Evolutionary conservation across 2,888 invertebrate genomes (phyloP).

Genomic region (Campoplex nolae): DNA sequence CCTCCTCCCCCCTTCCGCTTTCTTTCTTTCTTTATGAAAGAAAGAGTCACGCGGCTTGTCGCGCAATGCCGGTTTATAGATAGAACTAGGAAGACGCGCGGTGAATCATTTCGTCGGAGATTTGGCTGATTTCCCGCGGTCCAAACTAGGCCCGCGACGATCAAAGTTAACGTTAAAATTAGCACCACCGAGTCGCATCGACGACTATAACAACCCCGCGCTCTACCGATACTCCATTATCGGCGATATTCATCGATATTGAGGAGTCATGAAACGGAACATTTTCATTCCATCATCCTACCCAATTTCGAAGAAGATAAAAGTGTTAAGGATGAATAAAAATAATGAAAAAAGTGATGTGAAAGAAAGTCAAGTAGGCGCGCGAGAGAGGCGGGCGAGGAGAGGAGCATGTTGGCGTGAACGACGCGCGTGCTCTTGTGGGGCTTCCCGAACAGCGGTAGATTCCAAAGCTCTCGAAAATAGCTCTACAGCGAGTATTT

Average conservation of each 20-base stretch:
- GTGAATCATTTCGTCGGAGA: constrained; percentile 80
- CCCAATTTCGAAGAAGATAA: too few relatives aligned
- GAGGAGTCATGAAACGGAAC: neutral
- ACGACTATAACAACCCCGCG: constrained; percentile 53
- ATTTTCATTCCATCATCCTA: too few relatives aligned
- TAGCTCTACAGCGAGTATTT: constrained; percentile 78
- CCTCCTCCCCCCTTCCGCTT: neutral
- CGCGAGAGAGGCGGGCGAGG: too few relatives aligned
- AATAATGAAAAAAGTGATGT: too few relatives aligned
- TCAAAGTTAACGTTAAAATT: constrained; percentile 80
- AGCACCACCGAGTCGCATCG: constrained; percentile 68
- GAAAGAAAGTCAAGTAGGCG: neutral
- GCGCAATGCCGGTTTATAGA: constrained; percentile 74
- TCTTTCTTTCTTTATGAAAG: neutral
- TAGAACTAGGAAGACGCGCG: constrained; percentile 80
- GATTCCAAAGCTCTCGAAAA: constrained; percentile 78
- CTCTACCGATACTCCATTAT: constrained; percentile 47
- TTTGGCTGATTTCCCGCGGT: constrained; percentile 80
- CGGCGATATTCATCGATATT: neutral
- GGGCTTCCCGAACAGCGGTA: constrained; percentile 74
- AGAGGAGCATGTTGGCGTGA: neutral
- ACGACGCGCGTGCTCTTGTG: constrained; percentile 63
- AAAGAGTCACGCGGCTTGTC: constrained; percentile 74
- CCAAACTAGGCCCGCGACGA: constrained; percentile 81
- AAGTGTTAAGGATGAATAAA: too few relatives aligned